Evolutionary conservation across 2,888 invertebrate species (phyloP).

Genomic region (Cataglyphis rosenhaueri): DNA sequence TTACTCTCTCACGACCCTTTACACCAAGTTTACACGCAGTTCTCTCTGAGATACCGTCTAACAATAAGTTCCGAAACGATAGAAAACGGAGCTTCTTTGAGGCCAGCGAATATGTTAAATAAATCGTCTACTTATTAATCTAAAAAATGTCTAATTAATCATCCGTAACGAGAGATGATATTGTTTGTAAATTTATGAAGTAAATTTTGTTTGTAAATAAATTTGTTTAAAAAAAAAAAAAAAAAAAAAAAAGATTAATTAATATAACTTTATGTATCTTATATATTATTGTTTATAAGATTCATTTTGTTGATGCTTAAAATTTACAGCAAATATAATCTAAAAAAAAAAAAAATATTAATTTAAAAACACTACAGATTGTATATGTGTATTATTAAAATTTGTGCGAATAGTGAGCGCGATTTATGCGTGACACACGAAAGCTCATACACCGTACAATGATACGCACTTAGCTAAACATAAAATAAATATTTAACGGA

Average conservation of each 20-base stretch:
- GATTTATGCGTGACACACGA: neutral
- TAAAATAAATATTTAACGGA: constrained; percentile 16
- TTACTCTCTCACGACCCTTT: constrained; percentile 80
- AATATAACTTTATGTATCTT: neutral
- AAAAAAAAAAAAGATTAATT: neutral
- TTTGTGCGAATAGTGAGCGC: neutral
- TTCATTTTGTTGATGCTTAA: neutral
- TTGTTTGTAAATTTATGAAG: neutral
- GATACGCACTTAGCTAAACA: constrained; percentile 19
- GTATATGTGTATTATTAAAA: neutral
- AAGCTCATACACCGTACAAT: neutral
- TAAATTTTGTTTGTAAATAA: too few species aligned
- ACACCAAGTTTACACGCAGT: constrained; percentile 65
- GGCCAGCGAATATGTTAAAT: neutral
- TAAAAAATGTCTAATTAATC: neutral
- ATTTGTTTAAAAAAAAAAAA: neutral
- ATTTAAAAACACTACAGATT: neutral
- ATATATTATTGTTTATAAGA: neutral
- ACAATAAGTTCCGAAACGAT: constrained; percentile 57
- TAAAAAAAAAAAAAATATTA: neutral
- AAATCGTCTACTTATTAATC: neutral
- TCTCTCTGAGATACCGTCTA: constrained; percentile 58
- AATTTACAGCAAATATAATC: neutral
- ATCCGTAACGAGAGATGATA: neutral
- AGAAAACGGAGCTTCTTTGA: neutral